phyloP scores from a whole-genome alignment of 2,888 invertebrate genomes.

The Ormyrus rosae region DNA sequence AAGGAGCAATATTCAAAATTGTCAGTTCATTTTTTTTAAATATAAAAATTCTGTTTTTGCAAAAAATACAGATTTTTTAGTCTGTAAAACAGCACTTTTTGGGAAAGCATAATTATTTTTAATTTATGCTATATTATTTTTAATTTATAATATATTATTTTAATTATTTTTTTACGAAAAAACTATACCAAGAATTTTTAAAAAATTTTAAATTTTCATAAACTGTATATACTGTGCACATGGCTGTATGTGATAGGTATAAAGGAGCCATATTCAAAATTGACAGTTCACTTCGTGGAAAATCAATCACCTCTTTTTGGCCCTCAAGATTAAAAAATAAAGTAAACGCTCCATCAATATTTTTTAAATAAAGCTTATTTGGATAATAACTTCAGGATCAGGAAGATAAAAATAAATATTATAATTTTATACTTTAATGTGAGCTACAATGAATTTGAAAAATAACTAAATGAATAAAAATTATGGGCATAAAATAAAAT shows the following conservation, averaged over 20 bases:
- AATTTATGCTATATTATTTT: no score
- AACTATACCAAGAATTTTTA: neutral
- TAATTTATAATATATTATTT: neutral
- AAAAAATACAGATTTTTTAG: no score
- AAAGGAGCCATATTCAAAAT: slow-evolving; percentile 1
- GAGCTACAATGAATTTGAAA: no score
- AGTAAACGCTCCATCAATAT: no score
- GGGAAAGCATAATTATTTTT: neutral
- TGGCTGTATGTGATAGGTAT: neutral
- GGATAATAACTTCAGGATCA: no score
- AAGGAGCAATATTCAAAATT: slow-evolving; percentile 7
- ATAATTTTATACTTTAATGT: no score
- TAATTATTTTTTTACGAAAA: neutral
- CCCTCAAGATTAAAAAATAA: no score
- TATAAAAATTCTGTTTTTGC: no score
- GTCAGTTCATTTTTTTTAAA: neutral
- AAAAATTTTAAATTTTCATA: neutral
- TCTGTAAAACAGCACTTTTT: neutral
- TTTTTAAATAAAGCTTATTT: no score
- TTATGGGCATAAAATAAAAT: no score
- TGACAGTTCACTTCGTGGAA: neutral
- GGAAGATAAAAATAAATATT: no score
- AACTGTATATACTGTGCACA: neutral
- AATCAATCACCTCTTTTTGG: neutral
- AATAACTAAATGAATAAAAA: no score